Percentiles rank a stretch among this genome's conserved stretches.
phyloP scores from a whole-genome alignment of 1,140 invertebrate species.

The Cecropterus lyciades region DNA sequence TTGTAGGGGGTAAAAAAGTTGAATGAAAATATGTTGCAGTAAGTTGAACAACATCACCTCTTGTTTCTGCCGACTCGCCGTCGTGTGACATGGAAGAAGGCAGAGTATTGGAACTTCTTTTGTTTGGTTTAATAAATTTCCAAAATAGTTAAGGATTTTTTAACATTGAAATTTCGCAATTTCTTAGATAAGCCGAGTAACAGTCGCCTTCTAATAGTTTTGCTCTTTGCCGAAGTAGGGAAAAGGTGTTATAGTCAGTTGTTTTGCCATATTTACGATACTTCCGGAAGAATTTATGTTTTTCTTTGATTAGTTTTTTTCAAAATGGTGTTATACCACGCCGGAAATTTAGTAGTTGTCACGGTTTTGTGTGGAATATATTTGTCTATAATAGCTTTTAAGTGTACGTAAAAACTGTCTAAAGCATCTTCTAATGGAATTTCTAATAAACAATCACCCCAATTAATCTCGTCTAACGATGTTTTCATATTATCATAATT shows the following conservation, averaged over 20 bases:
- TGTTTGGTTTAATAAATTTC: conserved; percentile 36
- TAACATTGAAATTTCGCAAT: conserved; percentile 21
- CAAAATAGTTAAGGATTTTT: conserved; percentile 38
- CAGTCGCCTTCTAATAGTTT: conserved; percentile 16
- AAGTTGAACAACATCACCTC: conserved; percentile 26
- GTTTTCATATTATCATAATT: conserved; percentile 21
- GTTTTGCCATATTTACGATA: conserved; percentile 31
- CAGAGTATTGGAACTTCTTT: conserved; percentile 10
- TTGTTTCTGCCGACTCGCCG: conserved; percentile 17
- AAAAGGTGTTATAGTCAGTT: conserved; percentile 16
- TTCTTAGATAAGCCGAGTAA: conserved; percentile 30
- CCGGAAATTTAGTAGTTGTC: conserved; percentile 4
- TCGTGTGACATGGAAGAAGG: conserved; percentile 29
- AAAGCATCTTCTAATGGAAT: conserved; percentile 12
- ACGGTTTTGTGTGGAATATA: neutral
- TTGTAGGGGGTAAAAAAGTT: neutral
- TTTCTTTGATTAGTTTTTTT: conserved; percentile 39
- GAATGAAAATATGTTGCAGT: conserved; percentile 35
- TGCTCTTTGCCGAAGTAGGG: conserved; percentile 16
- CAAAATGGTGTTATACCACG: conserved; percentile 33
- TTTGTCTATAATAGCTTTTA: conserved; percentile 5
- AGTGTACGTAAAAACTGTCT: conserved; percentile 21
- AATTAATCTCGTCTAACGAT: conserved; percentile 3
- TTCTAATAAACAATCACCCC: conserved; percentile 4
- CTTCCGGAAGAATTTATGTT: conserved; percentile 32